A percentile compares a stretch with the other conserved stretches of the same genome.
These are phyloP conservation scores for Leptogaster cylindrica DNA, from an alignment of 2,888 invertebrate species.

Conservation along the genomic window DNA sequence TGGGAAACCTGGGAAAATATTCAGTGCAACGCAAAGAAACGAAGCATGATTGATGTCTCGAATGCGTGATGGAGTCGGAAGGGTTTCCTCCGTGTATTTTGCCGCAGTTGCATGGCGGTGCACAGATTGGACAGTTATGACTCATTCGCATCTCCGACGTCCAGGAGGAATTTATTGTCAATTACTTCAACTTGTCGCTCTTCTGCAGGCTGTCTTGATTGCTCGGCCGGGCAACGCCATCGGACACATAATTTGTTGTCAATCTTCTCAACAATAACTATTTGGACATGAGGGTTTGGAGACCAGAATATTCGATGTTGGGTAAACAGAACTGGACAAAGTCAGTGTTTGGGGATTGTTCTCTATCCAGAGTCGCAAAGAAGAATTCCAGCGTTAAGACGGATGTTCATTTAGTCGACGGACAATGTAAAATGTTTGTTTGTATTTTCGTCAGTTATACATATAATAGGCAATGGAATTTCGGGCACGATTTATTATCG, in stretches of 20 bases:
- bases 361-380: neutral
- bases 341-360: slow-evolving; percentile 3
- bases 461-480: slow-evolving; percentile 9
- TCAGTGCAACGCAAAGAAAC: slow-evolving; percentile 13
- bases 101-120: too few relatives aligned
- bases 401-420: slow-evolving; percentile 25
- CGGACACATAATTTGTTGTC: slow-evolving; percentile 16
- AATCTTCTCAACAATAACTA: slow-evolving; percentile 11
- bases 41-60: slow-evolving; percentile 9
- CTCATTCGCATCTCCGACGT: too few relatives aligned
- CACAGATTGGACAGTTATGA: too few relatives aligned
- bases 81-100: too few relatives aligned
- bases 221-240: too few relatives aligned
- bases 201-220: too few relatives aligned
- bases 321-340: slow-evolving; percentile 19
- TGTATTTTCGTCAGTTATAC: neutral
- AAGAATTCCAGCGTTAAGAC: slow-evolving; percentile 13
- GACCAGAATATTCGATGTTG: neutral
- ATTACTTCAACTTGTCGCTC: too few relatives aligned
- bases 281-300: slow-evolving; percentile 30
- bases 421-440: slow-evolving; percentile 27
- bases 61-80: slow-evolving; percentile 11
- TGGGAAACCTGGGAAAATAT: slow-evolving; percentile 15
- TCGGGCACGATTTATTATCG: slow-evolving; percentile 25
- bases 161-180: too few relatives aligned